Evolutionary conservation across 53 echinoderm and acorn worm genomes (phyloP).

Genomic region (Pentamera pediparva): DNA sequence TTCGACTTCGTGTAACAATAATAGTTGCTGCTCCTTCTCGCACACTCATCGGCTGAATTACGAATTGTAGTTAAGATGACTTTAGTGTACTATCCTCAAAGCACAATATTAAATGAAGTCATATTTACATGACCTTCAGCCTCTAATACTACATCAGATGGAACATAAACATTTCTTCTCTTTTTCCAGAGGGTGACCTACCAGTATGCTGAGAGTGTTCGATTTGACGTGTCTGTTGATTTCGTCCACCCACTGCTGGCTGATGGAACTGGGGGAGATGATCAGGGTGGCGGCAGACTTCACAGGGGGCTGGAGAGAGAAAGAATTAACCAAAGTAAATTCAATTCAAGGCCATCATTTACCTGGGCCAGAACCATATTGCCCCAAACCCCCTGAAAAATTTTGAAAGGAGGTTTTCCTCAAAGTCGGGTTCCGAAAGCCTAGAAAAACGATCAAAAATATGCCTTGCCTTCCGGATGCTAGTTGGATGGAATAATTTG

Average conservation of each 20-base stretch:
- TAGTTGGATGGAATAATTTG: too few relatives aligned
- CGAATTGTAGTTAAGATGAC: not conserved
- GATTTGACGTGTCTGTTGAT: conserved; percentile 79
- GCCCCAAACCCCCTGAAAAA: too few relatives aligned
- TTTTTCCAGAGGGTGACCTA: conserved; percentile 26
- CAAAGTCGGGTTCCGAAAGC: too few relatives aligned
- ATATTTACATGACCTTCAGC: not conserved
- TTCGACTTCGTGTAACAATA: too few relatives aligned
- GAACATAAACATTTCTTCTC: not conserved
- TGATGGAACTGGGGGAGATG: conserved; percentile 78
- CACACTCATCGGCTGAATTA: too few relatives aligned
- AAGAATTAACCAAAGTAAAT: not conserved
- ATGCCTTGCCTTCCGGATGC: too few relatives aligned
- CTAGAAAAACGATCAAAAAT: too few relatives aligned
- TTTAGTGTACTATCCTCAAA: too few relatives aligned
- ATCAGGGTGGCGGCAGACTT: conserved; percentile 81
- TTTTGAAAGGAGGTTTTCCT: too few relatives aligned
- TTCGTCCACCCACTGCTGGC: conserved; percentile 97
- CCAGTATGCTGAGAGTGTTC: conserved; percentile 66
- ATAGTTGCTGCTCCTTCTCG: too few relatives aligned
- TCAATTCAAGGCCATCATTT: not conserved
- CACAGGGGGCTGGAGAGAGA: conserved; percentile 49
- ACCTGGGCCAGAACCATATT: too few relatives aligned
- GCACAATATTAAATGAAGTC: too few relatives aligned
- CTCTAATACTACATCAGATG: not conserved